Percentiles rank a stretch among this genome's conserved stretches.
phyloP scores from a whole-genome alignment of 2,113 vertebrate species.

The Scartelaos histophorus region DNA sequence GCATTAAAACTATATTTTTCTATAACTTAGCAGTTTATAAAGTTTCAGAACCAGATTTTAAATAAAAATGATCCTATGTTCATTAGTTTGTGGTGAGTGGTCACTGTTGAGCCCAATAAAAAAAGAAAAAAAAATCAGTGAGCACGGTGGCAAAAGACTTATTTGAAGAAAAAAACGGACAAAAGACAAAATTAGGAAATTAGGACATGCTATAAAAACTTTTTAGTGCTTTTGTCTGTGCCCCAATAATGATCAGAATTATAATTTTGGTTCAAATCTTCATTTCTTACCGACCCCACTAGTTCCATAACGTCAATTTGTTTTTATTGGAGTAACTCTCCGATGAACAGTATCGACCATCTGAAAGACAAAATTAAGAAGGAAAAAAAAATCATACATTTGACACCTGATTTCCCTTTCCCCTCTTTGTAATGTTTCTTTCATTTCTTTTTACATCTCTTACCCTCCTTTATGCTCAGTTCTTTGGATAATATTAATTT shows the following conservation, averaged over 20 bases:
- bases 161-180: neutral
- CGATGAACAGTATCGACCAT: slow-evolving; percentile 49
- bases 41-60: too few species aligned
- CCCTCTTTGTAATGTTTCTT: slow-evolving; percentile 52
- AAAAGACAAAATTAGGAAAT: neutral
- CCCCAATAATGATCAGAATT: neutral
- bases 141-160: neutral
- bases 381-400: slow-evolving; percentile 57
- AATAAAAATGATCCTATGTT: too few species aligned
- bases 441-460: neutral
- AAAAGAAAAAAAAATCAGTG: too few species aligned
- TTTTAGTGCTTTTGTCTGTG: neutral
- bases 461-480: neutral
- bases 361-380: slow-evolving; percentile 55
- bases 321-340: slow-evolving; percentile 59
- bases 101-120: too few species aligned
- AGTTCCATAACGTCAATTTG: slow-evolving; percentile 17
- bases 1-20: too few species aligned
- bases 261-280: neutral
- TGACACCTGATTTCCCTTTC: slow-evolving; percentile 59
- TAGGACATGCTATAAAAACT: neutral
- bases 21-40: too few species aligned
- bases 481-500: slow-evolving; percentile 2
- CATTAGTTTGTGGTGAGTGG: too few species aligned
- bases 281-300: slow-evolving; percentile 1